A percentile compares a stretch with the other conserved stretches of the same genome.
phyloP scores from a whole-genome alignment of 2,113 vertebrate genomes.

The Dolichallabes microphthalmus region DNA sequence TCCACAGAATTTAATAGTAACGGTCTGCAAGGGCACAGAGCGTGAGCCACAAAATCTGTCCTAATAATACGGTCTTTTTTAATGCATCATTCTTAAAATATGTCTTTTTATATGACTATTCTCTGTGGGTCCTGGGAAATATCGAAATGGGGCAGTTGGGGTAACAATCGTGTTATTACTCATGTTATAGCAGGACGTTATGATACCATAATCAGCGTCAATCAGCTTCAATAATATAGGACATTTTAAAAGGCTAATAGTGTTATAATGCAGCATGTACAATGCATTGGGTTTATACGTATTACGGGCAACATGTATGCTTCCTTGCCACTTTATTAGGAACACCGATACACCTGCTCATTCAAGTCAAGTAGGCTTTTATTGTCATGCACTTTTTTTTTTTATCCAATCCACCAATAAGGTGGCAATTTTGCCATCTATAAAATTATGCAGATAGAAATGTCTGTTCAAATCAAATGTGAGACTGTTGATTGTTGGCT shows the following conservation, averaged over 20 bases:
- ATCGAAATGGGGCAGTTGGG: not conserved
- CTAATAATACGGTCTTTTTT: not conserved
- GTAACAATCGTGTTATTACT: not conserved
- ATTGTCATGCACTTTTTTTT: not conserved
- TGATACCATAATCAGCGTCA: not conserved
- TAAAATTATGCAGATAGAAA: not conserved
- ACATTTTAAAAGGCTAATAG: not conserved
- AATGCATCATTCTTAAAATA: not conserved
- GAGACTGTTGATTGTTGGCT: not conserved
- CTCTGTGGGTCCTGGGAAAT: not conserved
- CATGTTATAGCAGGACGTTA: not conserved
- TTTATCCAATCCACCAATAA: not conserved
- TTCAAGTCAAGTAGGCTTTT: not conserved
- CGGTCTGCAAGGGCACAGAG: not conserved
- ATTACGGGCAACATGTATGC: not conserved
- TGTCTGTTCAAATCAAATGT: not conserved
- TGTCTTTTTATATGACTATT: not conserved
- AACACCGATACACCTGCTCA: not conserved
- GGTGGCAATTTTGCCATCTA: not conserved
- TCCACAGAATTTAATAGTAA: conserved; percentile 28
- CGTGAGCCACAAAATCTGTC: conserved; percentile 10
- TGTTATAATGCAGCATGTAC: not conserved
- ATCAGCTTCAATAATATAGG: not conserved
- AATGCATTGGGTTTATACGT: not conserved
- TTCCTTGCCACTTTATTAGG: not conserved